Evolutionary conservation across 1,140 invertebrate genomes (phyloP).

Genomic region (Papilio polytes): DNA sequence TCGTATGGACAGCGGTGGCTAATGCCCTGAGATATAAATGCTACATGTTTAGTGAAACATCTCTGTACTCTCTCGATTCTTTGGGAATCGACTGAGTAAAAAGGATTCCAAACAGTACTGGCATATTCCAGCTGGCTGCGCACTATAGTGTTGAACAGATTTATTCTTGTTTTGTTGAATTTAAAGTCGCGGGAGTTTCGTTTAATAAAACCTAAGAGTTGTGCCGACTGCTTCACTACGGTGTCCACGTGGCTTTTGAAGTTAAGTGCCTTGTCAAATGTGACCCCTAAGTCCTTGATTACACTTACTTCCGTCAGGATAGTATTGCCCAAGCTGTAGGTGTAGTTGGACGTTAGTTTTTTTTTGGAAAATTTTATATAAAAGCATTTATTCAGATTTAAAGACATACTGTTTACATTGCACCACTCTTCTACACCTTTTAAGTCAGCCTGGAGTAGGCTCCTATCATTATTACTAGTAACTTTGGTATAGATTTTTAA

Average conservation of each 20-base stretch:
- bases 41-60: not conserved
- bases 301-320: no score
- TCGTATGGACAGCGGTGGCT: no score
- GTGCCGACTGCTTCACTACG: not conserved
- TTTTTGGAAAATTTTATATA: no score
- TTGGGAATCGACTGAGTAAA: not conserved
- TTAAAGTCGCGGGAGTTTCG: not conserved
- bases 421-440: not conserved
- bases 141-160: not conserved
- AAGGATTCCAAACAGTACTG: not conserved
- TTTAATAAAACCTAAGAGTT: not conserved
- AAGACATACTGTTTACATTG: not conserved
- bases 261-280: no score
- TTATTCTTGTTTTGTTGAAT: slow-evolving; percentile 11
- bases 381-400: not conserved
- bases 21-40: not conserved
- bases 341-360: no score
- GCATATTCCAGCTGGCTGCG: slow-evolving; percentile 5
- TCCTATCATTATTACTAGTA: not conserved
- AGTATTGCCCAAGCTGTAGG: no score
- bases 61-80: not conserved
- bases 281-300: no score
- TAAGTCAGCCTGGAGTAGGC: not conserved
- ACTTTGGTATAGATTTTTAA: not conserved
- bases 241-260: not conserved